Percentiles rank a stretch among this genome's conserved stretches.
These are phyloP conservation scores for Myotis lucifugus DNA, from an alignment of 2,113 vertebrate genomes.

Conservation along the genomic window DNA sequence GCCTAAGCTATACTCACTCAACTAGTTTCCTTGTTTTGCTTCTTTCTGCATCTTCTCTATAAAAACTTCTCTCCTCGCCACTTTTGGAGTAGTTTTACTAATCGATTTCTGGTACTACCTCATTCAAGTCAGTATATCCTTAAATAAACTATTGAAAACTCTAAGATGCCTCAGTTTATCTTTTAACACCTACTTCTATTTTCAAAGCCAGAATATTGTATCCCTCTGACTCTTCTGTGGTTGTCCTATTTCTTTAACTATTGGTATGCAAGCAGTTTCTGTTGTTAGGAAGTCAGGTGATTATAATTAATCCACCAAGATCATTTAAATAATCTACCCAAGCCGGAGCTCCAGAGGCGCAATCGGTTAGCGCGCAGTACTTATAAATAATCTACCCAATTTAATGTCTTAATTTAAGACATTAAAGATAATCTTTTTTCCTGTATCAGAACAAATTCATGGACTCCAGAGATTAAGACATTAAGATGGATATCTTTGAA, in stretches of 20 bases:
- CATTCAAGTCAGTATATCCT: neutral
- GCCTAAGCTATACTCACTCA: neutral
- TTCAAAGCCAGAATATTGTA: neutral
- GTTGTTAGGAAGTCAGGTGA: neutral
- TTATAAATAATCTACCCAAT: neutral
- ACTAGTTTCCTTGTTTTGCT: neutral
- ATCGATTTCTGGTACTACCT: neutral
- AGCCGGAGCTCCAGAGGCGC: no score
- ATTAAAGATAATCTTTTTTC: neutral
- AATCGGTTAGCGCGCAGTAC: no score
- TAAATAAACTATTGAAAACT: neutral
- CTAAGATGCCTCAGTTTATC: neutral
- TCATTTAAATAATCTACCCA: neutral
- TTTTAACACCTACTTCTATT: neutral
- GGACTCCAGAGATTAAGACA: neutral
- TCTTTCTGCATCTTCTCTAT: neutral
- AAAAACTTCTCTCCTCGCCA: neutral
- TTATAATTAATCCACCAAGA: neutral
- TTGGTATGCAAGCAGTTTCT: neutral
- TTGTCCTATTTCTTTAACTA: neutral
- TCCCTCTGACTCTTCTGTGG: neutral
- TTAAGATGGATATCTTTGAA: neutral
- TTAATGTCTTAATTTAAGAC: no score
- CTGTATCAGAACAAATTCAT: neutral
- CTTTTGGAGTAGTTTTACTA: neutral